Base-by-base conservation (phyloP, 1,140 invertebrate species). In the Antheraea mylitta region DNA sequence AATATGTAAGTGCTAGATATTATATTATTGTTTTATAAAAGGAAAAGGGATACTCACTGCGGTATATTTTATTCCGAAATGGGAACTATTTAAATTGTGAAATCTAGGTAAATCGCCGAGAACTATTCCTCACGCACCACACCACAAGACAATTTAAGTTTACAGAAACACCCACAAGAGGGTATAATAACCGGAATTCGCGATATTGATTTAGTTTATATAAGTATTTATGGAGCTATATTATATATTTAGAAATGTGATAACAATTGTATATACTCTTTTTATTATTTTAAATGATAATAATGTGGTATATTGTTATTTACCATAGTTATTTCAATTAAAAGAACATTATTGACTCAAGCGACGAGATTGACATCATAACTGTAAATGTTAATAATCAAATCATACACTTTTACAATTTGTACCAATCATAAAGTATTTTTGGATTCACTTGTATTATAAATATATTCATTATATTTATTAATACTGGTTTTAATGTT, bases 61-160 rank as follows among this genome's bases (percentile, higher is more conserved):
- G 69, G 64, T 72, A 80, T 85, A 81, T 74, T 79, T 81, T 77
- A 77, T 79, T 81, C 78, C 85, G 78, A 82, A 80, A 82, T 72
- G 75, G 77, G 77, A 83, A 78, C 77, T 80, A 84, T 72, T 76
- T 76, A 82, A 76, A 53, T 53, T 81, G 76, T 67, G 76, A 89
- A 85, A 83, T 88, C 75, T 72, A 80, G 77, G 81, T 78, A 83
- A 83, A 80, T 78, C 74, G 75, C 75, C 73, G 71, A 75, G 71
- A 77, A 83, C 78, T 76, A 80, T 79, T 83, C 83, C 81, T 89
- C 77, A 76, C 77, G 76, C 79, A 87, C 81, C 80, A 75, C 81
- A 90, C 86, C 85, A 89, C 87, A 90, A 90, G 87, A 89, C 86
- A 89, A 84, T 78, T 86, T 77, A 75, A 70, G 71, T 79, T 83